A percentile compares a stretch with the other conserved stretches of the same genome.
phyloP scores from a whole-genome alignment of 2,113 vertebrate species.

The Grammomys surdaster region DNA sequence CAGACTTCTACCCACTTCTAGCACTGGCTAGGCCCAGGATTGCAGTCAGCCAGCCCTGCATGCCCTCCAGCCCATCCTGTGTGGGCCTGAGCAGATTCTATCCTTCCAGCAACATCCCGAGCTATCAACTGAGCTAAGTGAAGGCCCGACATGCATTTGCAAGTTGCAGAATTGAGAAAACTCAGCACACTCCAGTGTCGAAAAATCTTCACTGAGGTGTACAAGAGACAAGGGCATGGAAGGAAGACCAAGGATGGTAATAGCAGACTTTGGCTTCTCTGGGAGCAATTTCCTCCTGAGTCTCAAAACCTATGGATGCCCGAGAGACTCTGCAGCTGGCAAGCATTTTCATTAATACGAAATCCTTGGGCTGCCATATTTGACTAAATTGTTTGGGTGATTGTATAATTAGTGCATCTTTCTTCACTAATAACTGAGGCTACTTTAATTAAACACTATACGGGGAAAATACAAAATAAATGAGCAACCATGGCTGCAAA shows the following conservation, averaged over 20 bases:
- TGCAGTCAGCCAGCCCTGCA: neutral
- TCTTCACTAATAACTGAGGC: constrained; percentile 24
- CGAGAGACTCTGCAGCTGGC: neutral
- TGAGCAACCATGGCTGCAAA: neutral
- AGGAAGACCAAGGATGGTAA: neutral
- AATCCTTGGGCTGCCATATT: neutral
- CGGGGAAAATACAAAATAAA: neutral
- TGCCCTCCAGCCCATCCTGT: neutral
- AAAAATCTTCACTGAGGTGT: too few relatives aligned
- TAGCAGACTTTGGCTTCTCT: neutral
- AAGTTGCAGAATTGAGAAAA: neutral
- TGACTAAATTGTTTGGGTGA: neutral
- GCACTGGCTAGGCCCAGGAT: neutral
- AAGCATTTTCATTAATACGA: neutral
- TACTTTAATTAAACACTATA: constrained; percentile 48
- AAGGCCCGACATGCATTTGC: neutral
- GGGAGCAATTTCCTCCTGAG: neutral
- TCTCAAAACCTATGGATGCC: neutral
- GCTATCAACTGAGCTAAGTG: neutral
- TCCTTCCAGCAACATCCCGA: neutral
- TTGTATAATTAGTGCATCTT: neutral
- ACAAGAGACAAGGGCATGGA: neutral
- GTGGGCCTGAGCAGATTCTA: neutral
- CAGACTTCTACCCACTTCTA: neutral
- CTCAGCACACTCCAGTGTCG: too few relatives aligned